Evolutionary conservation across 2,113 vertebrate species (phyloP).

Genomic region (Sciurus niger): DNA sequence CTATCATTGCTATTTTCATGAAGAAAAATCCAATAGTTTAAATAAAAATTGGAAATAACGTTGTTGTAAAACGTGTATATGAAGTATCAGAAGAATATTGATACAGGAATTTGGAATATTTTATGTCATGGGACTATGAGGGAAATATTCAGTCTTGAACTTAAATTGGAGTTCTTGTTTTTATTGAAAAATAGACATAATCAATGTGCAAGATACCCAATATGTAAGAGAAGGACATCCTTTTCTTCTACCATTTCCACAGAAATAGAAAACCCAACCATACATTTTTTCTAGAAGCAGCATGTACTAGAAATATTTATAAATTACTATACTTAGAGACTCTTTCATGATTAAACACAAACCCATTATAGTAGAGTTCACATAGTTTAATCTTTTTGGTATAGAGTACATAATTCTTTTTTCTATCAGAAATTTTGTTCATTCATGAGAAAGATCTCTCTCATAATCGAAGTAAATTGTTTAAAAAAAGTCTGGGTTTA

Average conservation of each 20-base stretch:
- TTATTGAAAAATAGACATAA: conserved; percentile 25
- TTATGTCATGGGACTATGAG: not conserved
- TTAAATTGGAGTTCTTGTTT: not conserved
- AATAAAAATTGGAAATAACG: not conserved
- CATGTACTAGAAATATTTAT: not conserved
- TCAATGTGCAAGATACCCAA: not conserved
- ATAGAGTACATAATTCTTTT: not conserved
- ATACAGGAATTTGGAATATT: not conserved
- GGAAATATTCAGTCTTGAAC: not conserved
- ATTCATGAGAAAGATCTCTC: not conserved
- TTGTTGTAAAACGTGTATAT: not conserved
- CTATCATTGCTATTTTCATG: not conserved
- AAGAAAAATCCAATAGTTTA: not conserved
- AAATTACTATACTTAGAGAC: not conserved
- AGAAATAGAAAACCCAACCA: not conserved
- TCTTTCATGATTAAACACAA: not conserved
- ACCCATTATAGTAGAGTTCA: not conserved
- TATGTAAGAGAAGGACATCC: not conserved
- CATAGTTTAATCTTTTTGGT: not conserved
- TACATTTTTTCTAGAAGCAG: not conserved
- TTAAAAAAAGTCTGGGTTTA: not conserved
- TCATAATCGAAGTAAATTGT: not conserved
- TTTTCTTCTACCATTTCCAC: not conserved
- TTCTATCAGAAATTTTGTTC: not conserved
- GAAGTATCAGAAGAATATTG: not conserved